phyloP scores from a whole-genome alignment of 2,797 vertebrate species.

The Diplodus sargus region DNA sequence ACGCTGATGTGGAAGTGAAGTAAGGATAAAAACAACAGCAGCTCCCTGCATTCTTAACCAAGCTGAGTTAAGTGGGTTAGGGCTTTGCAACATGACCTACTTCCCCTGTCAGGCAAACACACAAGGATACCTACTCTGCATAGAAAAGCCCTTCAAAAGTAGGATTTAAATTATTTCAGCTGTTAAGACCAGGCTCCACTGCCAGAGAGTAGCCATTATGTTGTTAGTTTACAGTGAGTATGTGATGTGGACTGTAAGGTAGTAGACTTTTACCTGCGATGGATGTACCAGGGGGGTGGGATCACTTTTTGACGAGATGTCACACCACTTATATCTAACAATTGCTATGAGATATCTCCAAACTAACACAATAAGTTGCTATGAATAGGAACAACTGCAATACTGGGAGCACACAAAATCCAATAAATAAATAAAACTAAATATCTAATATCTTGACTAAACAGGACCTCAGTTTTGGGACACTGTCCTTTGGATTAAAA shows the following conservation, averaged over 20 bases:
- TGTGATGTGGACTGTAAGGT: background rate
- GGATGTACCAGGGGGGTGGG: no score
- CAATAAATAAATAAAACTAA: no score
- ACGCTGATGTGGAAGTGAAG: constrained; percentile 29
- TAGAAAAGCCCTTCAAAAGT: constrained; percentile 63
- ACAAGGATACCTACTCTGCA: constrained; percentile 51
- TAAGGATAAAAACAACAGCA: constrained; percentile 68
- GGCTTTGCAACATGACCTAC: constrained; percentile 76
- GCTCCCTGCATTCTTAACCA: constrained; percentile 68
- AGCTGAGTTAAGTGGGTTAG: constrained; percentile 74
- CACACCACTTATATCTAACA: background rate
- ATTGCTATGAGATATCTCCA: background rate
- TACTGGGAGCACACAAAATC: no score
- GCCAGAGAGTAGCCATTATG: constrained; percentile 11
- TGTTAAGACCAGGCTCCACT: constrained; percentile 19
- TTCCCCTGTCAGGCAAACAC: constrained; percentile 61
- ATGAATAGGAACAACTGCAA: no score
- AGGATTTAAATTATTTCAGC: constrained; percentile 54
- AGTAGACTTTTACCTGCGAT: background rate
- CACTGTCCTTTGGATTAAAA: no score
- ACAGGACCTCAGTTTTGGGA: no score
- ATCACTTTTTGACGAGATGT: background rate
- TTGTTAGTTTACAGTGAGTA: constrained; percentile 5
- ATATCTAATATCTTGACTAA: no score
- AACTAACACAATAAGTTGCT: background rate